These are phyloP conservation scores for Tragelaphus scriptus DNA, from an alignment of 2,113 vertebrate genomes.

Conservation along the genomic window DNA sequence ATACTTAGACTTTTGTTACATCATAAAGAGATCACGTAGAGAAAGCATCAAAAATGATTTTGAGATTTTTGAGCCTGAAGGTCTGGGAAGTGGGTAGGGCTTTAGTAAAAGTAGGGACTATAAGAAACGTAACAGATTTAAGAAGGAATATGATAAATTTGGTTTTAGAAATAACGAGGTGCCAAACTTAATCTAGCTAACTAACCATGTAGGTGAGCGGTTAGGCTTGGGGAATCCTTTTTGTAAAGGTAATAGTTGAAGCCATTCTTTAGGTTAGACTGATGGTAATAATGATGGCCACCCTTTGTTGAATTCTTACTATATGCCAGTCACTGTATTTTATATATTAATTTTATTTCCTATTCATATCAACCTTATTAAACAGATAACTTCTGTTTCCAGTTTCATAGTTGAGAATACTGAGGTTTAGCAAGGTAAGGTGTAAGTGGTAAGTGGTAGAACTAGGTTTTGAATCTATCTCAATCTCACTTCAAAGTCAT, in stretches of 20 bases:
- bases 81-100: background rate
- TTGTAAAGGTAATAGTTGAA: background rate
- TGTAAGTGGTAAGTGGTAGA: background rate
- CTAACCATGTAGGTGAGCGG: background rate
- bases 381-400: background rate
- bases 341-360: background rate
- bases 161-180: background rate
- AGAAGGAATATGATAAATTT: background rate
- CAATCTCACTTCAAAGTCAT: background rate
- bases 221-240: background rate
- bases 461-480: background rate
- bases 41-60: background rate
- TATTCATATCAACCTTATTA: background rate
- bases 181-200: background rate
- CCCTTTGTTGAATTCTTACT: background rate
- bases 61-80: background rate
- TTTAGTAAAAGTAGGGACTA: background rate
- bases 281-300: background rate
- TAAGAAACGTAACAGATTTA: background rate
- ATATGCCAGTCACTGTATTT: background rate
- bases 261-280: background rate
- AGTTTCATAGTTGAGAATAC: background rate
- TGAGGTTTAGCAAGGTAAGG: background rate
- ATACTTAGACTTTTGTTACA: background rate
- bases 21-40: background rate